These are phyloP conservation scores for Petrocephalus microphthalmus DNA, from an alignment of 2,113 vertebrate genomes.

Conservation along the genomic window DNA sequence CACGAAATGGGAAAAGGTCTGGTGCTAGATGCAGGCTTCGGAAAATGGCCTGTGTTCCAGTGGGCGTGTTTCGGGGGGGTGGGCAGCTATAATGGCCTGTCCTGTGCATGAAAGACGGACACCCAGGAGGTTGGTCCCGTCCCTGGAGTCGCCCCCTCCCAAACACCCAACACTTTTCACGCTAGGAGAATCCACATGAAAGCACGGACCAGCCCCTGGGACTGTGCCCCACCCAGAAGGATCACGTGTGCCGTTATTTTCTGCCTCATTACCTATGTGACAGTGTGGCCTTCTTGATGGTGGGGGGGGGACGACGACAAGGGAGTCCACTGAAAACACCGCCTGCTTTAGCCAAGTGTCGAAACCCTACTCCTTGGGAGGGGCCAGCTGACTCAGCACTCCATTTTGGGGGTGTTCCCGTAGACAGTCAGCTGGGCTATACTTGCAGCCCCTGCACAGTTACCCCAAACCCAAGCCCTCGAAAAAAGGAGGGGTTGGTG, in stretches of 20 bases:
- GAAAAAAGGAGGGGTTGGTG: background rate
- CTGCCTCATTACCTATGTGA: background rate
- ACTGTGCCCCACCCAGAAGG: background rate
- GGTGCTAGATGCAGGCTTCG: background rate
- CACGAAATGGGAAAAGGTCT: background rate
- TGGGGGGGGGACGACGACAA: background rate
- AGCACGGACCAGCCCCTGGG: background rate
- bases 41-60: background rate
- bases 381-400: conserved; percentile 53
- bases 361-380: conserved; percentile 33
- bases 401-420: conserved; percentile 18
- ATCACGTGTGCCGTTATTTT: background rate
- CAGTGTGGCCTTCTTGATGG: background rate
- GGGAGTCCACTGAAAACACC: background rate
- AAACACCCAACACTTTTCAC: background rate
- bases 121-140: background rate
- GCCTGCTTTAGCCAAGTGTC: background rate
- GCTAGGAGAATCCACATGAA: background rate
- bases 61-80: background rate
- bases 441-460: background rate
- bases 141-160: background rate
- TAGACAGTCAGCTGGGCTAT: background rate
- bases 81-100: background rate
- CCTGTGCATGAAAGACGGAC: background rate
- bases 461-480: background rate